A percentile compares a stretch with the other conserved stretches of the same genome.
Conservation (phyloP, 53 echinoderm and acorn worm species). For the Mesocentrotus franciscanus region DNA sequence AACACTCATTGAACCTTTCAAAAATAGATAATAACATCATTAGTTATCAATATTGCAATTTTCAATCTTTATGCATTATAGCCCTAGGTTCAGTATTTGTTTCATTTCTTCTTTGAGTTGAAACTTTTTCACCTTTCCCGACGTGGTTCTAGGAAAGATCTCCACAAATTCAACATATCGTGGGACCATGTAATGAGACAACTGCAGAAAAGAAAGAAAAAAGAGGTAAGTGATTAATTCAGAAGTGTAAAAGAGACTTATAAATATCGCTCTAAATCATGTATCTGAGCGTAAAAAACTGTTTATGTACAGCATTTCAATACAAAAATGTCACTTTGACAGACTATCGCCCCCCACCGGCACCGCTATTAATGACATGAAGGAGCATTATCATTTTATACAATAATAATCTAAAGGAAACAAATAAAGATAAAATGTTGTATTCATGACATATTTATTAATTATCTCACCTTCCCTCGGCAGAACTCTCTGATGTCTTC, state of each 20-base stretch:
- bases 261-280: background rate
- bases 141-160: slow-evolving; percentile 48
- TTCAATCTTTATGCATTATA: background rate
- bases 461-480: slow-evolving; percentile 58
- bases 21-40: background rate
- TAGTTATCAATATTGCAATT: too few species aligned
- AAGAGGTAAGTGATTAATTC: background rate
- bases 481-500: slow-evolving; percentile 71
- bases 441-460: too few species aligned
- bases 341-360: too few species aligned
- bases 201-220: slow-evolving; percentile 19
- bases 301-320: too few species aligned
- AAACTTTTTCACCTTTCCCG: slow-evolving; percentile 65
- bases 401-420: background rate
- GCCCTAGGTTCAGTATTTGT: slow-evolving; percentile 5
- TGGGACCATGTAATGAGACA: slow-evolving; percentile 67
- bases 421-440: background rate
- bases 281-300: background rate
- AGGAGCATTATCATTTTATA: background rate
- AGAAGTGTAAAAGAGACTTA: background rate
- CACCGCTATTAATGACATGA: too few species aligned
- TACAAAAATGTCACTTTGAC: too few species aligned
- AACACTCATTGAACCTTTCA: background rate
- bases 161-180: slow-evolving; percentile 69
- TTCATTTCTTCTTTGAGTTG: slow-evolving; percentile 66